A percentile compares a stretch with the other conserved stretches of the same genome.
These are phyloP conservation scores for Drosophila nr. perissopoda DNA, from an alignment of 2,888 invertebrate species.

Conservation along the genomic window DNA sequence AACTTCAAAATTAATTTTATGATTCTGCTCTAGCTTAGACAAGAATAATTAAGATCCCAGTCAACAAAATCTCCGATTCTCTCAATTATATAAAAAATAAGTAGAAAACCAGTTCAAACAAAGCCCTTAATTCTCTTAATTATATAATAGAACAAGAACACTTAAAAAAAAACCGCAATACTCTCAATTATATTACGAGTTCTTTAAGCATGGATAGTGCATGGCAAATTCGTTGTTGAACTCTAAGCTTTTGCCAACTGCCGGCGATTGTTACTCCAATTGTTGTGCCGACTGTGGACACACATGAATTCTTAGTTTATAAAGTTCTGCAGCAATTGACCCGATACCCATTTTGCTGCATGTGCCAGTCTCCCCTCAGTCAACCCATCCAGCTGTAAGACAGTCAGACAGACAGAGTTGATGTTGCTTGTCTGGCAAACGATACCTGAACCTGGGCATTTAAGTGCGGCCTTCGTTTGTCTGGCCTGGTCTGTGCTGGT, in stretches of 20 bases:
- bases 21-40: too few relatives aligned
- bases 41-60: too few relatives aligned
- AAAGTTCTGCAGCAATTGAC: slow-evolving; percentile 68
- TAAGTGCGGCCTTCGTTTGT: slow-evolving; percentile 1
- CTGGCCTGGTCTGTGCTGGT: slow-evolving; percentile 3
- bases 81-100: too few relatives aligned
- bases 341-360: not conserved
- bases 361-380: not conserved
- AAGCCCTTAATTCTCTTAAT: not conserved
- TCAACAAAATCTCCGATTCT: too few relatives aligned
- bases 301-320: slow-evolving; percentile 78
- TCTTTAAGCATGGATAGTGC: slow-evolving; percentile 11
- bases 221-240: slow-evolving; percentile 9
- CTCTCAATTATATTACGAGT: not conserved
- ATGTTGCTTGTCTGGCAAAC: slow-evolving; percentile 62
- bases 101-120: too few relatives aligned
- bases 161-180: too few relatives aligned
- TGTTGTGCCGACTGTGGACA: slow-evolving; percentile 45
- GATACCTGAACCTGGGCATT: slow-evolving; percentile 72
- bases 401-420: not conserved
- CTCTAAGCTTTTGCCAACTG: slow-evolving; percentile 5
- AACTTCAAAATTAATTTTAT: too few relatives aligned
- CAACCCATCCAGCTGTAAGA: not conserved
- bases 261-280: slow-evolving; percentile 36
- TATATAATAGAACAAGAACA: not conserved